Base-by-base conservation (phyloP, 2,888 invertebrate genomes). In the Steinernema scapterisci region DNA sequence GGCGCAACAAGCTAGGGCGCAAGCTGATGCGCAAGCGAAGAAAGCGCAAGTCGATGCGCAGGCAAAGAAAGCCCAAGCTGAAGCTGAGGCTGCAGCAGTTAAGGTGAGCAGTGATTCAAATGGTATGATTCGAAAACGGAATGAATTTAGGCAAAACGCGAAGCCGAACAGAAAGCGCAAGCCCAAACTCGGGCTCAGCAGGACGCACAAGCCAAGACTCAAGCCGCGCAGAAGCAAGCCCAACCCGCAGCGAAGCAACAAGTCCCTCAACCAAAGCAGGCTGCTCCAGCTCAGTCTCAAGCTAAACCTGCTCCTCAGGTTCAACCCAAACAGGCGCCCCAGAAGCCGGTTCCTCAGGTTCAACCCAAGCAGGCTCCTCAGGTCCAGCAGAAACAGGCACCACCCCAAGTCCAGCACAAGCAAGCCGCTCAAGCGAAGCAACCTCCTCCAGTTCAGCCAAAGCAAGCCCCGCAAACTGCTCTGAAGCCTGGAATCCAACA, bases 21-120 rank as follows among this genome's bases (percentile, higher is more conserved):
- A 38, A 6, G 38, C 38, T 38, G 9, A 38, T 38, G 38, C n/a
- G n/a, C n/a, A n/a, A n/a, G n/a, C n/a, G n/a, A n/a, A n/a, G n/a
- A n/a, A 76, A 70, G 76, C 78, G n/a, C 76, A 76, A 38, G 71
- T 73, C 21, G 74, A 77, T 19, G 79, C 80, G 44, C 77, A 75
- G 48, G 76, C 76, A 1, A 77, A 71, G 56, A 63, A 63, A 31
- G 16, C 23, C 44, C 23, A 71, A 21, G 71, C 71, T 6, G 44
- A 71, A 25, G n/a, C n/a, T 11, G 44, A 71, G n/a, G 75, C 77
- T 9, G 27, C 43, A 48, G 75, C 75, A 6, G 70, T 51, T 1
- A 72, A 77, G 70, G 38, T 38, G 3, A 38, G 38, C 5, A n/a
- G 5, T 9, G 9, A 38, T 38, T 38, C 9, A 9, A 38, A 38